Percentiles rank a stretch among this genome's conserved stretches.
Evolutionary conservation across 1,140 invertebrate species (phyloP).

Genomic region (Trypoxylus dichotomus): DNA sequence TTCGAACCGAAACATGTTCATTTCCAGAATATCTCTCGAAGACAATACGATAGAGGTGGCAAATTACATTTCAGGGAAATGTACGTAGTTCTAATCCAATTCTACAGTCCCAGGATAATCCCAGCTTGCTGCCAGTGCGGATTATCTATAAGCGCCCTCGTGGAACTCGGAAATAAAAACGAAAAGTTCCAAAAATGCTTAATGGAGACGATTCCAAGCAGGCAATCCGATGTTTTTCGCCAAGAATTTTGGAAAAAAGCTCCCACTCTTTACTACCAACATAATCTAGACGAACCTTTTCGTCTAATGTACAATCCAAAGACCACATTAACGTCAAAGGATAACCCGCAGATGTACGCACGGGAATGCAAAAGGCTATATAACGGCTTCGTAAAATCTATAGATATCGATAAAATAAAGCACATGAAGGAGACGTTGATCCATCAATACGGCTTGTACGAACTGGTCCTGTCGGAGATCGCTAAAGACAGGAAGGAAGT

Average conservation of each 20-base stretch:
- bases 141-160: neutral
- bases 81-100: conserved; percentile 4
- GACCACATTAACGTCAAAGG: neutral
- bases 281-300: conserved; percentile 5
- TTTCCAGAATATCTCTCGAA: neutral
- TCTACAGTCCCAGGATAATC: conserved; percentile 6
- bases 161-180: neutral
- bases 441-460: neutral
- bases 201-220: neutral
- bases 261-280: neutral
- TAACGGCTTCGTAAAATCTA: neutral
- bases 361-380: neutral
- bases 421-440: neutral
- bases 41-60: neutral
- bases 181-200: neutral
- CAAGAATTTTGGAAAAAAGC: conserved; percentile 16
- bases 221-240: conserved; percentile 14
- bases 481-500: neutral
- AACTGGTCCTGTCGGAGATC: neutral
- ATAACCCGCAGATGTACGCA: neutral
- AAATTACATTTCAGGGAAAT: neutral
- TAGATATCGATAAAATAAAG: conserved; percentile 16
- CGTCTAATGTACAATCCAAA: neutral
- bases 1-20: neutral
- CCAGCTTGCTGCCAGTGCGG: neutral